phyloP scores from a whole-genome alignment of 1,140 invertebrate species.

The Reticulitermes speratus region DNA sequence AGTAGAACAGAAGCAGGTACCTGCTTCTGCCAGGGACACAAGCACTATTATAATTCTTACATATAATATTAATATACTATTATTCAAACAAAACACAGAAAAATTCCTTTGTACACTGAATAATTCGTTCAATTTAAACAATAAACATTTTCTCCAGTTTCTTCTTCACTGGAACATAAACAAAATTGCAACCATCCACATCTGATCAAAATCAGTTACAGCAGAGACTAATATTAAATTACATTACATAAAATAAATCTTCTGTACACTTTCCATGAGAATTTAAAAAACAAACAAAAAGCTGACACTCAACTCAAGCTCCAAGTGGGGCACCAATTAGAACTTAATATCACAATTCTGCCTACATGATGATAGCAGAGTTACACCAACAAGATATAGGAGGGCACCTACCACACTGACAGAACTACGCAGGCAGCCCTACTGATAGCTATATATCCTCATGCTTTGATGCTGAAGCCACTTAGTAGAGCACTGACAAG shows the following conservation, averaged over 20 bases:
- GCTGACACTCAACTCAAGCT: neutral
- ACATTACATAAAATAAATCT: neutral
- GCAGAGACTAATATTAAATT: neutral
- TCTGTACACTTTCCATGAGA: neutral
- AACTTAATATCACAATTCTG: neutral
- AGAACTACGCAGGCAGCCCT: conserved; percentile 5
- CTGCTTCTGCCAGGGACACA: neutral
- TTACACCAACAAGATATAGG: neutral
- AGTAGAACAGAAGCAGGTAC: neutral
- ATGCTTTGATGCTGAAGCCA: conserved; percentile 30
- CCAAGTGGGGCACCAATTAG: conserved; percentile 3
- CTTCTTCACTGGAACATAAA: conserved; percentile 12
- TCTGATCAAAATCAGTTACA: neutral
- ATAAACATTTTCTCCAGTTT: neutral
- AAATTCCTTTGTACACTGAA: conserved; percentile 4
- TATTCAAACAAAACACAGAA: conserved; percentile 7
- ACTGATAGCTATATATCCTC: conserved; percentile 15
- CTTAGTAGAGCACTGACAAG: conserved; percentile 27
- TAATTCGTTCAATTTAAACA: conserved; percentile 14
- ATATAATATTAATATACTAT: conserved; percentile 1
- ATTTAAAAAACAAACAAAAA: conserved; percentile 20
- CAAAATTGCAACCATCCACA: neutral
- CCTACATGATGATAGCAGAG: neutral
- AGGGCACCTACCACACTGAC: conserved; percentile 7
- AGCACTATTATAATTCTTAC: neutral